These are phyloP conservation scores for Noctuana brunneofusca DNA, from an alignment of 2,888 invertebrate genomes.

Conservation along the genomic window DNA sequence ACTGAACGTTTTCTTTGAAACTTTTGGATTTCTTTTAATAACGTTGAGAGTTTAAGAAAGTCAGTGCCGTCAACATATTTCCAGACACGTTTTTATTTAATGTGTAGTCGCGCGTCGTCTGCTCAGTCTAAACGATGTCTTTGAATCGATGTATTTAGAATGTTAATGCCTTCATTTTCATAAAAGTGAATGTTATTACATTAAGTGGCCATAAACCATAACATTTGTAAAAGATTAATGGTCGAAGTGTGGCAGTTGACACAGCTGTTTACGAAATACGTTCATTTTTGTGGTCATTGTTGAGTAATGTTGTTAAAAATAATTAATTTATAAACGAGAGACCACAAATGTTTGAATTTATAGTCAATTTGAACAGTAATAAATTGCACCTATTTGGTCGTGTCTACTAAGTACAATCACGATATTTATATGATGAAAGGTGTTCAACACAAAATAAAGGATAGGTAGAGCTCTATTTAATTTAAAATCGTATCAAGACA, in stretches of 20 bases:
- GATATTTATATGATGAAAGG: no score
- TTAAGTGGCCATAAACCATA: constrained; percentile 30
- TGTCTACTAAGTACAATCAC: no score
- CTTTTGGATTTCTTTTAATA: constrained; percentile 12
- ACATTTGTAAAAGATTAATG: constrained; percentile 33
- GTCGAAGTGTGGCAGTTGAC: constrained; percentile 4
- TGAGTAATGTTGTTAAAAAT: constrained; percentile 21
- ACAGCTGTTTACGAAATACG: constrained; percentile 32
- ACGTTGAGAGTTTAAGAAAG: no score
- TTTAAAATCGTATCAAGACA: no score
- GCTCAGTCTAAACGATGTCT: constrained; percentile 13
- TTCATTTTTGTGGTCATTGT: constrained; percentile 29
- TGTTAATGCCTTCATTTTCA: constrained; percentile 30
- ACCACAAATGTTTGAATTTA: not conserved
- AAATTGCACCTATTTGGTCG: no score
- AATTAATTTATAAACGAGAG: not conserved
- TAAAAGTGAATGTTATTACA: constrained; percentile 31
- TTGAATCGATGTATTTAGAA: constrained; percentile 16
- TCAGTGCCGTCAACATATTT: constrained; percentile 12
- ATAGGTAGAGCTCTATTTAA: no score
- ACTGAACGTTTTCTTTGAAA: constrained; percentile 21
- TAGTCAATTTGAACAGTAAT: not conserved
- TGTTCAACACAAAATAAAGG: no score
- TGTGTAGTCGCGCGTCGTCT: constrained; percentile 8
- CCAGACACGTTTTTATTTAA: constrained; percentile 29